Percentiles rank a stretch among this genome's conserved stretches.
These are phyloP conservation scores for Onthophagus sagittarius DNA, from an alignment of 2,888 invertebrate species.

Conservation along the genomic window DNA sequence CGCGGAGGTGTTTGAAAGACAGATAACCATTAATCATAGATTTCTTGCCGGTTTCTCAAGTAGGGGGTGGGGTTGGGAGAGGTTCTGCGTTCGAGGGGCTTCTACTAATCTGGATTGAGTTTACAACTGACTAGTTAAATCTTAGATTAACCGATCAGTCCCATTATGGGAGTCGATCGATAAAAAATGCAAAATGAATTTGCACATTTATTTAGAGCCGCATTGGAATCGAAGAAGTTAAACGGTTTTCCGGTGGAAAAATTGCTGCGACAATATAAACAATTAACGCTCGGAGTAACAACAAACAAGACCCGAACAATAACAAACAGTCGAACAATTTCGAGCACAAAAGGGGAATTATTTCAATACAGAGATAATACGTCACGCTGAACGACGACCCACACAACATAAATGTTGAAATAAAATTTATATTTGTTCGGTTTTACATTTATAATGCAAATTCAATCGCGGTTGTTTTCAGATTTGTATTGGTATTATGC, in stretches of 20 bases:
- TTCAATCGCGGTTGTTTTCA: neutral
- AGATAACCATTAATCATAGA: neutral
- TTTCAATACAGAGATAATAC: neutral
- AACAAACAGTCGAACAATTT: neutral
- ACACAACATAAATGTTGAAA: neutral
- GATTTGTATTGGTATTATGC: neutral
- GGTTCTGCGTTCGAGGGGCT: neutral
- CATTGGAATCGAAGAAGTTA: neutral
- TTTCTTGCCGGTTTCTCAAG: neutral
- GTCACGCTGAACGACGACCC: neutral
- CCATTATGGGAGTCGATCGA: slow-evolving; percentile 31
- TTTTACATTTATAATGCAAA: neutral
- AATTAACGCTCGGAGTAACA: neutral
- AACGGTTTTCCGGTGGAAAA: slow-evolving; percentile 4
- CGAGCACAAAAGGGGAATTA: neutral
- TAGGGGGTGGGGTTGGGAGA: neutral
- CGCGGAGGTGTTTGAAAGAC: neutral
- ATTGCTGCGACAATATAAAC: neutral
- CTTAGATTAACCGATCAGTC: slow-evolving; percentile 38
- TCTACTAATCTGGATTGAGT: slow-evolving; percentile 41
- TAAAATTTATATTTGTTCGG: neutral
- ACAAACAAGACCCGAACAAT: neutral
- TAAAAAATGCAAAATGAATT: neutral
- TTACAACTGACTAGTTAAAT: slow-evolving; percentile 42
- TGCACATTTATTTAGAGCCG: neutral